These are phyloP conservation scores for Nowickia ferox DNA, from an alignment of 2,888 invertebrate species.

Conservation along the genomic window DNA sequence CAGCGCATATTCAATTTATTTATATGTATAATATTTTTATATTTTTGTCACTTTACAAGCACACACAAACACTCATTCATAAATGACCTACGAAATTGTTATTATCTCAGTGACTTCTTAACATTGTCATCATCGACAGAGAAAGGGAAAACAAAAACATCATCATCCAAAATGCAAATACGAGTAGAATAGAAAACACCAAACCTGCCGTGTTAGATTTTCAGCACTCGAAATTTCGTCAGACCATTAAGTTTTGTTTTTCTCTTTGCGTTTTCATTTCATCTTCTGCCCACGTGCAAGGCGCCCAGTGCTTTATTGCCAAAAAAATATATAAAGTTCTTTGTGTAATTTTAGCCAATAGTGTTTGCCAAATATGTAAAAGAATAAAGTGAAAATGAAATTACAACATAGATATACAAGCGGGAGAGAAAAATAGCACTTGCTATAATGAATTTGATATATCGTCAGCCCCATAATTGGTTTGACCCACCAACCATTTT, in stretches of 20 bases:
- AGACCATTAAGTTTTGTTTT: slow-evolving; percentile 18
- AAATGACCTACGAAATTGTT: slow-evolving; percentile 38
- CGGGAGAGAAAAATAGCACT: not conserved
- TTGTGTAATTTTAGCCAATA: not conserved
- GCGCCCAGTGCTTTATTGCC: slow-evolving; percentile 13
- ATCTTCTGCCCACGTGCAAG: slow-evolving; percentile 57
- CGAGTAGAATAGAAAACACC: not conserved
- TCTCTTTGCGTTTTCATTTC: not conserved
- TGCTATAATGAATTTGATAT: not conserved
- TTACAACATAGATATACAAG: not conserved
- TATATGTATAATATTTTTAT: slow-evolving; percentile 9
- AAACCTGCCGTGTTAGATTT: slow-evolving; percentile 15
- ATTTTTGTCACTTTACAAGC: not conserved
- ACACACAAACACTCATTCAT: slow-evolving; percentile 59
- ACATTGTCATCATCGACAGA: slow-evolving; percentile 15
- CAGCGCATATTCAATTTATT: slow-evolving; percentile 48
- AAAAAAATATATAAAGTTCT: not conserved
- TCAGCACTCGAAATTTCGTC: slow-evolving; percentile 49
- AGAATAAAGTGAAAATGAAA: slow-evolving; percentile 3
- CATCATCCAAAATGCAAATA: slow-evolving; percentile 22
- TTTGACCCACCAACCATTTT: too few species aligned
- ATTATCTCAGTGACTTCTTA: slow-evolving; percentile 35
- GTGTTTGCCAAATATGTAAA: not conserved
- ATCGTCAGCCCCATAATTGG: too few species aligned
- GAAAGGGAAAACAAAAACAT: not conserved